phyloP scores from a whole-genome alignment of 2,888 invertebrate species.

The Himalopsyche tibetana region DNA sequence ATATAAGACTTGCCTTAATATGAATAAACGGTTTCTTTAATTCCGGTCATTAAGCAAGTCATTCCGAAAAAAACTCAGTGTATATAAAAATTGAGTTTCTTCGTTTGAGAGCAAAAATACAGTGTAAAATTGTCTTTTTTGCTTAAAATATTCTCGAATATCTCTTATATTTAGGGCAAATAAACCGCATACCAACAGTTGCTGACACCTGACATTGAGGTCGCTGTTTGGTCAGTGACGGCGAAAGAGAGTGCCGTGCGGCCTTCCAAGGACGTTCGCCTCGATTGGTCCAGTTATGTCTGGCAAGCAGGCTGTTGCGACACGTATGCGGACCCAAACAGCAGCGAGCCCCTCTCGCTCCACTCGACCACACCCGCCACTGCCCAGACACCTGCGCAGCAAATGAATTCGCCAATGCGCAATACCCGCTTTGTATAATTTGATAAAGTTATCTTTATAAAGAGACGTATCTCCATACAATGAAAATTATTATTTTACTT shows the following conservation, averaged over 20 bases:
- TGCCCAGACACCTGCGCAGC: slow-evolving; percentile 23
- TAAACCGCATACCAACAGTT: background rate
- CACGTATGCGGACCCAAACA: slow-evolving; percentile 31
- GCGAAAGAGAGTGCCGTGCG: slow-evolving; percentile 46
- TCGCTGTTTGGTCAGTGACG: slow-evolving; percentile 25
- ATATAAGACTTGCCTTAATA: too few species aligned
- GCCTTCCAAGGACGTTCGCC: slow-evolving; percentile 47
- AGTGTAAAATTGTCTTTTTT: too few species aligned
- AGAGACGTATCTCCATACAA: too few species aligned
- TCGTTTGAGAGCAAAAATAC: too few species aligned
- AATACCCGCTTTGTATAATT: background rate
- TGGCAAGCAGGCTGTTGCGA: slow-evolving; percentile 22
- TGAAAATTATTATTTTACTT: too few species aligned
- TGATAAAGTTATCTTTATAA: too few species aligned
- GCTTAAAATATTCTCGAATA: too few species aligned
- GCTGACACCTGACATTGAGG: background rate
- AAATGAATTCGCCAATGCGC: slow-evolving; percentile 22
- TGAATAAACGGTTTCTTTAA: too few species aligned
- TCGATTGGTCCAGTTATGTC: slow-evolving; percentile 43
- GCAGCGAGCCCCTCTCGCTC: background rate
- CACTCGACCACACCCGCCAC: slow-evolving; percentile 31
- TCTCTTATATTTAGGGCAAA: too few species aligned
- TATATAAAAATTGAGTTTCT: too few species aligned
- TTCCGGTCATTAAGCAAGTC: too few species aligned
- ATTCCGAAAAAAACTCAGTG: too few species aligned